Base-by-base conservation (phyloP, 2,797 vertebrate genomes). In the Macropus fuliginosus region DNA sequence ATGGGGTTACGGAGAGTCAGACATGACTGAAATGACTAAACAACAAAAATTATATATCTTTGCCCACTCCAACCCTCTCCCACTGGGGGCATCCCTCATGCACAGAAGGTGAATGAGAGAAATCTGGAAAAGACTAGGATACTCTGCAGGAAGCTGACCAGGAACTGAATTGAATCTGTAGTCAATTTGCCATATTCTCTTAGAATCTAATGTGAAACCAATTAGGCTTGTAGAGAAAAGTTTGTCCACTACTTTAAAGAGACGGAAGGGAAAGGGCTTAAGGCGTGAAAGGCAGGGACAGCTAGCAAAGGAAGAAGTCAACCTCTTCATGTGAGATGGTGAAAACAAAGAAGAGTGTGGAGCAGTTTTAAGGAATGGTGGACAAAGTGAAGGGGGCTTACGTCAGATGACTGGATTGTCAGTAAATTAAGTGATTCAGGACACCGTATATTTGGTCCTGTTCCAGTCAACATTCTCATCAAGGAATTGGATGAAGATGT, bases 391-490 rank as follows among this genome's bases (percentile, higher is more conserved):
- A 46, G 3, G 40, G 74, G 46, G 40, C 21, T 50, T 11, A 87
- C 11, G 3, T 87, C 18, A 50, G 40, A 27, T 50, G 21, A 27
- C 74, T 9, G 0, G 9, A 87, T 24, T 87, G 9, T 87, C 40
- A 87, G 27, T 87, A 87, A 46, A 46, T 87, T 87, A 87, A 87
- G 74, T 50, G 74, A 46, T 87, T 27, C 74, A 27, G 21, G 40
- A 50, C 1, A 87, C n/a, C 21, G 27, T 46, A 46, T 12, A 87
- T 87, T 87, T 87, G 10, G 74, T 74, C 40, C 40, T 87, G 21
- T 87, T 87, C 40, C 27, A 87, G 74, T 87, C 74, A 87, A 87
- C 74, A 87, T 46, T 87, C 74, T 87, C 74, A 87, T 87, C 74
- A 87, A 87, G 74, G 40, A 87, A 87, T 27, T 87, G 9, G 21